These are phyloP conservation scores for Ciconia nigra DNA, from an alignment of 2,797 vertebrate species.

Conservation along the genomic window DNA sequence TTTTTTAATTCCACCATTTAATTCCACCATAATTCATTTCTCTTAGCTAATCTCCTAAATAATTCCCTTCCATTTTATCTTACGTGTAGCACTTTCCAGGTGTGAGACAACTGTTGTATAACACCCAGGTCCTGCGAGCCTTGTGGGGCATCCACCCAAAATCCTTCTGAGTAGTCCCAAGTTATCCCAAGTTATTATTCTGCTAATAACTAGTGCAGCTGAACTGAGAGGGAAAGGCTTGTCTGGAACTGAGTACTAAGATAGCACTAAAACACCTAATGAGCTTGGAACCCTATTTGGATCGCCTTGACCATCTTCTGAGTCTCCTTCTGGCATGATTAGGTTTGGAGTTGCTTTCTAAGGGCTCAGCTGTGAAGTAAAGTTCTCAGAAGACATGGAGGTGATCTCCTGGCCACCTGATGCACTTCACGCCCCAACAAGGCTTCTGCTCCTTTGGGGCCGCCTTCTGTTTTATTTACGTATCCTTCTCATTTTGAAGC, in stretches of 20 bases:
- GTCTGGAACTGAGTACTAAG: neutral
- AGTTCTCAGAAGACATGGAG: neutral
- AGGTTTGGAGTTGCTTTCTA: neutral
- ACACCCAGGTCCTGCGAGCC: accelerated
- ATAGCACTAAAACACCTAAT: neutral
- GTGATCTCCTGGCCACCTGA: neutral
- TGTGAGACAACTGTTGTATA: neutral
- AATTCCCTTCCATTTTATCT: neutral
- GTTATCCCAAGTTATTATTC: neutral
- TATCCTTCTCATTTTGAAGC: neutral
- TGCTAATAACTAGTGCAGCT: neutral
- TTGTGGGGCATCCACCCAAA: neutral
- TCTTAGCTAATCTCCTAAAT: neutral
- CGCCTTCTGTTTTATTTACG: neutral
- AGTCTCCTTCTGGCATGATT: neutral
- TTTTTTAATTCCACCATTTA: neutral
- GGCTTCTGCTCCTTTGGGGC: neutral
- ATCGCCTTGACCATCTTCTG: neutral
- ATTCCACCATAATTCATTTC: neutral
- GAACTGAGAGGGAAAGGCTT: neutral
- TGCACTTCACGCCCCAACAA: neutral
- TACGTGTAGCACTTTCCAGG: neutral
- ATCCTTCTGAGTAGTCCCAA: neutral
- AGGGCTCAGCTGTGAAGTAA: neutral
- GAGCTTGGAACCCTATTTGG: neutral